These are phyloP conservation scores for Polypedilum vanderplanki DNA, from an alignment of 1,140 invertebrate genomes.

Conservation along the genomic window DNA sequence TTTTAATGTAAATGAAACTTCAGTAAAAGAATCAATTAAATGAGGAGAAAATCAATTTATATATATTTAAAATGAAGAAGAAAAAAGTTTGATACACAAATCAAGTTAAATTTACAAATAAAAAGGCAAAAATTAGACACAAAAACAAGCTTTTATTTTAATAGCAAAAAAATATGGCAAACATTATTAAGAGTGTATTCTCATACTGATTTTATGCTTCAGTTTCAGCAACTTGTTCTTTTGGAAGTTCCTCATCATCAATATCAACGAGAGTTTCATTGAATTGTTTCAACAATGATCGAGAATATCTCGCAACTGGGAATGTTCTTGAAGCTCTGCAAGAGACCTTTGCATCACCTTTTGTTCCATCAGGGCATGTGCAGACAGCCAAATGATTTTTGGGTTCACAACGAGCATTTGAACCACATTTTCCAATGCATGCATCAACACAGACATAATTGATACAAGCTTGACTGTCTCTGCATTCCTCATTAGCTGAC, in stretches of 20 bases:
- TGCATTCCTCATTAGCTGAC: constrained; percentile 60
- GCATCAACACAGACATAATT: constrained; percentile 66
- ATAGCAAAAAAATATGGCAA: not conserved
- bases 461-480: constrained; percentile 63
- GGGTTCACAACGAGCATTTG: constrained; percentile 49
- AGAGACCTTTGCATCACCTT: constrained; percentile 60
- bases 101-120: not conserved
- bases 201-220: not conserved
- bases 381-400: constrained; percentile 75
- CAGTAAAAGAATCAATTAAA: too few relatives aligned
- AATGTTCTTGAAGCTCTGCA: constrained; percentile 41
- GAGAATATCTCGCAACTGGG: constrained; percentile 42
- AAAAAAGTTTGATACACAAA: not conserved
- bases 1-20: too few relatives aligned
- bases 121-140: not conserved
- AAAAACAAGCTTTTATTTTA: not conserved
- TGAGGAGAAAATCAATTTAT: too few relatives aligned
- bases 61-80: too few relatives aligned
- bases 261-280: constrained; percentile 5
- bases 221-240: not conserved
- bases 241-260: not conserved
- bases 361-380: constrained; percentile 69
- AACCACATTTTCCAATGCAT: constrained; percentile 70
- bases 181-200: not conserved
- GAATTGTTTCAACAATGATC: constrained; percentile 25